phyloP scores from a whole-genome alignment of 2,888 invertebrate genomes.

The Helobdella robusta region DNA sequence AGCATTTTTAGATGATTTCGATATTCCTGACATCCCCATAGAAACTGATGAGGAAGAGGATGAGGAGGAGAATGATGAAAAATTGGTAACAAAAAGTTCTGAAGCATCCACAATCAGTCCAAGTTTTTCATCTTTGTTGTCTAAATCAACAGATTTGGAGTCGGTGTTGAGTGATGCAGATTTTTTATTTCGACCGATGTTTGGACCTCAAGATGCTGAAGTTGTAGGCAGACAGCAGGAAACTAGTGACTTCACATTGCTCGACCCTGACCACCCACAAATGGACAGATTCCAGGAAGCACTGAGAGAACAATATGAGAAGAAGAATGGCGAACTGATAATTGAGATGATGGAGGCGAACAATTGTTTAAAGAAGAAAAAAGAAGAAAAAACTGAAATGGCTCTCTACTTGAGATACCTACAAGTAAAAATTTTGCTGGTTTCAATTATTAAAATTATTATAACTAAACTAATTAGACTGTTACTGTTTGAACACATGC shows the following conservation, averaged over 20 bases:
- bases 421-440: neutral
- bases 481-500: too few relatives aligned
- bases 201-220: neutral
- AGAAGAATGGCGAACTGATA: slow-evolving; percentile 8
- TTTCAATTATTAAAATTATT: neutral
- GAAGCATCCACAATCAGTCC: too few relatives aligned
- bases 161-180: too few relatives aligned
- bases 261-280: slow-evolving; percentile 18
- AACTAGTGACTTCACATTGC: neutral
- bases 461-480: too few relatives aligned
- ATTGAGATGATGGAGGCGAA: neutral
- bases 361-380: neutral
- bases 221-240: neutral
- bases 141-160: too few relatives aligned
- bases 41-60: too few relatives aligned
- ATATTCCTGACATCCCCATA: too few relatives aligned
- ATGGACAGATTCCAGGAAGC: slow-evolving; percentile 17
- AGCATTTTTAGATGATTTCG: too few relatives aligned
- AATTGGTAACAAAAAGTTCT: too few relatives aligned
- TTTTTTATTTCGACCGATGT: slow-evolving; percentile 10
- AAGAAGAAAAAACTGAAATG: slow-evolving; percentile 3
- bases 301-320: slow-evolving; percentile 4
- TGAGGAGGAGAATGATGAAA: too few relatives aligned
- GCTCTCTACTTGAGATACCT: slow-evolving; percentile 2
- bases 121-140: too few relatives aligned